Base-by-base conservation (phyloP, 2,888 invertebrate species). In the Molorchus minor region DNA sequence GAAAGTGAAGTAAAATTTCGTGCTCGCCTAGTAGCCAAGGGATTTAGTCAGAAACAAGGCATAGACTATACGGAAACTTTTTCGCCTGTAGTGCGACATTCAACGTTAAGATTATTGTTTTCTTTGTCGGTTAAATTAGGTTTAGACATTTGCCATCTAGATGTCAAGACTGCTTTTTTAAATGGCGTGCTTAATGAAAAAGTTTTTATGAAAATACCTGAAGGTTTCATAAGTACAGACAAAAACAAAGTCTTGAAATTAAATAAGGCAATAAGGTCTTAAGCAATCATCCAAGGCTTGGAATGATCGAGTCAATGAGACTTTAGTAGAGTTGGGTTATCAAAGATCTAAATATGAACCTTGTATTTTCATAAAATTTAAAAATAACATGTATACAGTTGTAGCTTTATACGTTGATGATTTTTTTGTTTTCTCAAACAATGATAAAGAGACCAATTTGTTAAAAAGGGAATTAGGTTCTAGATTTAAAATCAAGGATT, bases 241-340 rank as follows among this genome's bases (percentile, higher is more conserved):
- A 44, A 44, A 43, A 38, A 58, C 21, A 58, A 61, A 25, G 62
- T 64, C 16, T 62, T 58, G 41, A 56, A 55, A 38, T 46, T 68
- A n/a, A 56, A 56, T 10, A 64, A 59, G 30, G 56, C 56, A 10
- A 20, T 68, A 68, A 51, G 60, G 65, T 2, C 44, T 67, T 0
- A 61, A 67, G 45, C 61, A 67, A 35, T 54, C 65, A 19, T 47
- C 58, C 5, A 44, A 55, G 46, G 47, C 20, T 19, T 59, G 55
- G 49, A 59, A 56, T 25, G 49, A 56, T 10, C 56, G 36, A 44
- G 46, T 41, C 2, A 36, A 20, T 35, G 20, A 20, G 13, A 36
- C 16, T 54, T 16, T 45, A 8, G n/a, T 8, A 8, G 40, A 40
- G 5, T 12, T 49, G 10, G 49, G 49, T 4, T 56, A 49, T 38